Conservation (phyloP, 2,888 invertebrate species). For the Plebejus anna region DNA sequence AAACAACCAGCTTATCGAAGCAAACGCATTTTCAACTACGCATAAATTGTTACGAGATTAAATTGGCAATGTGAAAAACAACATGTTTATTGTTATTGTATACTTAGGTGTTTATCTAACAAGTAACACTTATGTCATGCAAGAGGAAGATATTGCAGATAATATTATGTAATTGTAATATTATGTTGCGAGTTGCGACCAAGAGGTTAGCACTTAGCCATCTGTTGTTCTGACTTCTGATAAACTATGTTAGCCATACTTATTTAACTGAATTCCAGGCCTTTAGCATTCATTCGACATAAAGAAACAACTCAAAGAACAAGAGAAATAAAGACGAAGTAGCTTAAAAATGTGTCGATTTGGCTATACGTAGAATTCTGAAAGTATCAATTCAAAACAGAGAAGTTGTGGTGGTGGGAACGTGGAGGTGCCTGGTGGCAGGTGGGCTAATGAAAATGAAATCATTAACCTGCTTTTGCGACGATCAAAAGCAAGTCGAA, state of each 20-base stretch:
- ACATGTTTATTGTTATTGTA: slow-evolving; percentile 27
- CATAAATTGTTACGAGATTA: slow-evolving; percentile 24
- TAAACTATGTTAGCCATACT: background rate
- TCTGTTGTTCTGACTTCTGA: too few relatives aligned
- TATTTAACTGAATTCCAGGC: background rate
- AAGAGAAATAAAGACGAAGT: background rate
- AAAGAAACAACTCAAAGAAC: background rate
- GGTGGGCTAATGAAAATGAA: background rate
- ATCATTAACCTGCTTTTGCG: background rate
- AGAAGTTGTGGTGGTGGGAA: background rate
- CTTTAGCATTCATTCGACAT: background rate
- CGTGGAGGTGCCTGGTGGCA: background rate
- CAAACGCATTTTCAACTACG: slow-evolving; percentile 26
- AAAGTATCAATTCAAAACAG: background rate
- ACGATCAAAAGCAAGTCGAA: background rate
- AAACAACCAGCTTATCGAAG: slow-evolving; percentile 23
- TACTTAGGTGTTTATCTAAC: slow-evolving; percentile 1
- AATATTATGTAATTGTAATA: background rate
- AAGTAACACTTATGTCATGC: slow-evolving; percentile 24
- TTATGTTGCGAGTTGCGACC: background rate
- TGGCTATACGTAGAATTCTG: too few relatives aligned
- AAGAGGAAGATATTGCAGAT: slow-evolving; percentile 3
- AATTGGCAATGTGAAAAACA: slow-evolving; percentile 27
- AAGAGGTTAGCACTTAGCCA: background rate
- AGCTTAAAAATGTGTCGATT: too few relatives aligned